These are phyloP conservation scores for Busseola fusca DNA, from an alignment of 2,888 invertebrate genomes.

Conservation along the genomic window DNA sequence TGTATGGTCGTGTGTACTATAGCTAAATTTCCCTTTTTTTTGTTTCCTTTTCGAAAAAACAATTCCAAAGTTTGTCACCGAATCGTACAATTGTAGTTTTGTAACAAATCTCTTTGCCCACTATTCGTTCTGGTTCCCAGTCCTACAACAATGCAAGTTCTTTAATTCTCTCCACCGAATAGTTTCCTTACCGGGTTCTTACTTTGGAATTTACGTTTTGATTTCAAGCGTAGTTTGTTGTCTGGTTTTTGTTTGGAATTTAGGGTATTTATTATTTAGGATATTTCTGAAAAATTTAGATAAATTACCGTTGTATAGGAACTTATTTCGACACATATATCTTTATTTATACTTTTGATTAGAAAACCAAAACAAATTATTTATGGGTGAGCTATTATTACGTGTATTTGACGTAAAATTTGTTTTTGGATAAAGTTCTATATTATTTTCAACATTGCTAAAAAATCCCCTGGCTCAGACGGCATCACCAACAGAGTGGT, in stretches of 20 bases:
- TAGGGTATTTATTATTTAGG: slow-evolving; percentile 2
- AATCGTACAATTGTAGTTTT: slow-evolving; percentile 22
- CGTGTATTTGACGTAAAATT: background rate
- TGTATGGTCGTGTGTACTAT: background rate
- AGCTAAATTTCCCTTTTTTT: background rate
- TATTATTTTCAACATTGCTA: background rate
- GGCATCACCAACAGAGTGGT: no score
- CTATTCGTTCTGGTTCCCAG: slow-evolving; percentile 21
- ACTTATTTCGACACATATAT: slow-evolving; percentile 20
- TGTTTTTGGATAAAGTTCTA: background rate
- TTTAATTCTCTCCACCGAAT: slow-evolving; percentile 45
- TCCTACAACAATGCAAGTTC: slow-evolving; percentile 29
- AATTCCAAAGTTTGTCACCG: slow-evolving; percentile 27
- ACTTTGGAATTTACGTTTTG: slow-evolving; percentile 42
- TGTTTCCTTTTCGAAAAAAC: slow-evolving; percentile 11
- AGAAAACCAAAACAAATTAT: slow-evolving; percentile 19
- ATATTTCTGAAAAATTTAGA: slow-evolving; percentile 32
- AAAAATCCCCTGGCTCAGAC: no score
- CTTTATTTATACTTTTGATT: slow-evolving; percentile 19
- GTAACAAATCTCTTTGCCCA: slow-evolving; percentile 36
- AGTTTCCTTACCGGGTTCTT: slow-evolving; percentile 26
- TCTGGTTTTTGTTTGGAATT: slow-evolving; percentile 15
- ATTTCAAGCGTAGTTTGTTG: slow-evolving; percentile 35
- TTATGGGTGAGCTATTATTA: background rate
- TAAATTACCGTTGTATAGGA: slow-evolving; percentile 27